Evolutionary conservation across 2,888 invertebrate species (phyloP), one percentile per base, ranked within the genome.

Genomic region (Leucoma salicis): DNA sequence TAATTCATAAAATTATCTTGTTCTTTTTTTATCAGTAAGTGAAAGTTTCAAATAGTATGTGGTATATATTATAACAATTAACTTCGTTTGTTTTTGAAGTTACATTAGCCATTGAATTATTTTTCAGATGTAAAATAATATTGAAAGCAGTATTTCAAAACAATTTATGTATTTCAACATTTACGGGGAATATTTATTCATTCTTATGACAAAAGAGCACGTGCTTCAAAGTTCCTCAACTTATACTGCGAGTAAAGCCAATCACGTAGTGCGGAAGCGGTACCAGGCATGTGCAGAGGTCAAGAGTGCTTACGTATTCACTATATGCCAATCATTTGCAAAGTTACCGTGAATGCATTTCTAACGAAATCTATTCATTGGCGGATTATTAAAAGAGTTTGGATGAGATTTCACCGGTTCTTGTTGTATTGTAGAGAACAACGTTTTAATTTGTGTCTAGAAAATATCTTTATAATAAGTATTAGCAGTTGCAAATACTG

Each of bases 291-390:
- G 48, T 39, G 48, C 42, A 28, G 42, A 46, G 65, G 71, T 68
- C 71, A 66, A 70, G 67, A 53, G 52, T 40, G 14, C 18, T 50
- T 39, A 49, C 43, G 47, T 33, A 49, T 55, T 44, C 53, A 51
- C 49, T 53, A 39, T 53, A 60, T 49, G 40, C 57, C 53, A 64
- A 61, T 54, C 48, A n/a, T n/a, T n/a, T n/a, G 49, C 54, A 63
- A 60, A 53, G 59, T 61, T 66, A 54, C 62, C 42, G 53, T 57
- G 57, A 58, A 57, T 64, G 63, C 57, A 53, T 56, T 66, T 54
- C 56, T 46, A 63, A 57, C 53, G 44, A 58, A 51, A 42, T 53
- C 49, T 53, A 54, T 57, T 69, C 52, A 47, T 49, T 45, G 37
- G 46, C 51, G 45, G 43, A 57, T 66, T 57, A 55, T 60, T 62